Percentiles rank a stretch among this genome's conserved stretches.
Conservation (phyloP, 92 coral and sea anemone species). For the Siderastrea siderea region DNA sequence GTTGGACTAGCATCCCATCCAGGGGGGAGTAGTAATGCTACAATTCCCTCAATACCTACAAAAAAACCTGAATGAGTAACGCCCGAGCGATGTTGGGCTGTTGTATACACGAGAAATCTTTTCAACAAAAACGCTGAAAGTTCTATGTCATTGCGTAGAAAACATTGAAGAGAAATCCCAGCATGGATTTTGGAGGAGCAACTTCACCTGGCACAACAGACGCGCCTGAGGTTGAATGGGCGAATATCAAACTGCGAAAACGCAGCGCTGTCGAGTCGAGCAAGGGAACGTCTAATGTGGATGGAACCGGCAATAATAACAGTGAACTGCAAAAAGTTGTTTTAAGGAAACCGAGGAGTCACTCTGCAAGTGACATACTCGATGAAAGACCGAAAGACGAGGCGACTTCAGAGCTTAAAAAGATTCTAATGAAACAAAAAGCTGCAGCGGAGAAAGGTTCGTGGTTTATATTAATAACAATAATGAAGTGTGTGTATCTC, state of each 20-base stretch:
- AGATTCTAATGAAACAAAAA: constrained; percentile 83
- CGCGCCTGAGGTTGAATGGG: constrained; percentile 71
- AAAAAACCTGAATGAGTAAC: too few species aligned
- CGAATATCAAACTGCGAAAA: constrained; percentile 82
- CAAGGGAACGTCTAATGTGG: constrained; percentile 17
- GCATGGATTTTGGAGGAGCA: constrained; percentile 29
- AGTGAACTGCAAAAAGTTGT: constrained; percentile 62
- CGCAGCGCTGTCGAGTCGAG: constrained; percentile 29
- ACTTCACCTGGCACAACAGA: constrained; percentile 18
- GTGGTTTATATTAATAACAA: background rate
- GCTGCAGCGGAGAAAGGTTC: constrained; percentile 91
- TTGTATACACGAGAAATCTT: too few species aligned
- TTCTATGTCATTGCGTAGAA: constrained; percentile 34
- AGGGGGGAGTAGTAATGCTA: too few species aligned
- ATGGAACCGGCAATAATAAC: background rate
- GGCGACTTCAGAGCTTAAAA: constrained; percentile 79
- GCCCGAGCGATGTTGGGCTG: too few species aligned
- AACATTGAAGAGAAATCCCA: constrained; percentile 75
- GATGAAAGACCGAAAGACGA: constrained; percentile 73
- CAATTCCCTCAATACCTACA: too few species aligned
- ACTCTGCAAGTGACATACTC: constrained; percentile 86
- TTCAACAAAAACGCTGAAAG: background rate
- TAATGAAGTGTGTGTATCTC: too few species aligned
- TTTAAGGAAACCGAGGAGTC: constrained; percentile 88
- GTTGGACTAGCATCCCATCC: too few species aligned